Percentiles rank a stretch among this genome's conserved stretches.
phyloP scores from a whole-genome alignment of 2,113 vertebrate species.

The Muscicapa adusta region DNA sequence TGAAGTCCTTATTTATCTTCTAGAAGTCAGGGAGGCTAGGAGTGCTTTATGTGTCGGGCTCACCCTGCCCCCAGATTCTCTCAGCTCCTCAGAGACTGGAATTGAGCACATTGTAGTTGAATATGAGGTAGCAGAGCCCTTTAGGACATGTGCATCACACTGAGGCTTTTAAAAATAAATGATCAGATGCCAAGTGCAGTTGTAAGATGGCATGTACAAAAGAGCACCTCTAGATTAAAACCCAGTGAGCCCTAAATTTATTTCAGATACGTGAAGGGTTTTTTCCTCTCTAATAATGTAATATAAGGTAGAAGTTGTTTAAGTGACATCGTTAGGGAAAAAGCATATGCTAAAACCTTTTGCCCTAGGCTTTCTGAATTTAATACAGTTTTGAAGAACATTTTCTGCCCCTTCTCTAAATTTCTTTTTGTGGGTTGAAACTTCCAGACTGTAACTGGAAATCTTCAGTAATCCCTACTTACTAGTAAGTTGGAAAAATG shows the following conservation, averaged over 20 bases:
- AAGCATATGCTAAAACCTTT: not conserved
- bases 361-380: not conserved
- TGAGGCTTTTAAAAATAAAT: not conserved
- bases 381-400: not conserved
- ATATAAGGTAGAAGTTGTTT: not conserved
- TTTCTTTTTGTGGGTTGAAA: not conserved
- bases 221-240: not conserved
- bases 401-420: not conserved
- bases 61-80: accelerated
- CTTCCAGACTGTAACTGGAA: not conserved
- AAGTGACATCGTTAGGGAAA: not conserved
- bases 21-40: accelerated
- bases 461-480: not conserved
- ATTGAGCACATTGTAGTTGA: not conserved
- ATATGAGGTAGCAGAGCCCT: not conserved
- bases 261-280: not conserved
- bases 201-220: not conserved
- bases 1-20: not conserved
- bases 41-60: not conserved
- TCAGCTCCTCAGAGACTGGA: not conserved
- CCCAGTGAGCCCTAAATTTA: not conserved
- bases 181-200: not conserved
- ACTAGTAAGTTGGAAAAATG: not conserved
- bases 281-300: not conserved
- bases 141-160: not conserved